Evolutionary conservation across 2,797 vertebrate genomes (phyloP).

Genomic region (Huso huso): DNA sequence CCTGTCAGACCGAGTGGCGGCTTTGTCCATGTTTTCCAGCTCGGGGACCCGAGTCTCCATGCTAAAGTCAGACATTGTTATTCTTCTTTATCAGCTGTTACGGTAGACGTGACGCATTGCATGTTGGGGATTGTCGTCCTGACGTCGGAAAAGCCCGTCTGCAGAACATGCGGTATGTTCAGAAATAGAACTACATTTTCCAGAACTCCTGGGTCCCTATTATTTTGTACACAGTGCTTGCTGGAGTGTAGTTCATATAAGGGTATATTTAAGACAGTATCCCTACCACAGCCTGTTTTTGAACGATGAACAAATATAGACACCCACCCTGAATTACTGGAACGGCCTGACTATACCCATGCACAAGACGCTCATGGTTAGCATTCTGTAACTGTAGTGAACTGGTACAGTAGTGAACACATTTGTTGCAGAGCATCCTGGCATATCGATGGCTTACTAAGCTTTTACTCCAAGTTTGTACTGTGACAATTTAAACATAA

Average conservation of each 20-base stretch:
- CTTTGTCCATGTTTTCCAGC: conserved; percentile 59
- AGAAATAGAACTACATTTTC: conserved; percentile 35
- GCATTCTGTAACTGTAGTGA: not conserved
- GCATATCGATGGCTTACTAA: too few relatives aligned
- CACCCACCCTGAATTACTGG: too few relatives aligned
- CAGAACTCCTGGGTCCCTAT: conserved; percentile 26
- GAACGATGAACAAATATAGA: too few relatives aligned
- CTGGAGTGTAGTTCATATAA: conserved; percentile 9
- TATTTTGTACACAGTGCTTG: conserved; percentile 1
- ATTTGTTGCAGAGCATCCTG: not conserved
- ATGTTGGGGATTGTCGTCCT: conserved; percentile 49
- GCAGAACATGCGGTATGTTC: too few relatives aligned
- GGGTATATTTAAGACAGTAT: not conserved
- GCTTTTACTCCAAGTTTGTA: too few relatives aligned
- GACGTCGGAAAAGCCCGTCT: too few relatives aligned
- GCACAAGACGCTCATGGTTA: not conserved
- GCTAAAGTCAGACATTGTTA: conserved; percentile 45
- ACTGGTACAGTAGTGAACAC: not conserved
- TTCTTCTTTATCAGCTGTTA: conserved; percentile 44
- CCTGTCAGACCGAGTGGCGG: conserved; percentile 41
- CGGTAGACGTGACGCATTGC: conserved; percentile 13
- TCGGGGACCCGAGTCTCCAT: conserved; percentile 41
- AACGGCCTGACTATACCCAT: too few relatives aligned
- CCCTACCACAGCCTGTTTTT: not conserved
- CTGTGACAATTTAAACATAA: too few relatives aligned